Conservation (phyloP, 1,140 invertebrate species). For the Cataglyphis hispanica region DNA sequence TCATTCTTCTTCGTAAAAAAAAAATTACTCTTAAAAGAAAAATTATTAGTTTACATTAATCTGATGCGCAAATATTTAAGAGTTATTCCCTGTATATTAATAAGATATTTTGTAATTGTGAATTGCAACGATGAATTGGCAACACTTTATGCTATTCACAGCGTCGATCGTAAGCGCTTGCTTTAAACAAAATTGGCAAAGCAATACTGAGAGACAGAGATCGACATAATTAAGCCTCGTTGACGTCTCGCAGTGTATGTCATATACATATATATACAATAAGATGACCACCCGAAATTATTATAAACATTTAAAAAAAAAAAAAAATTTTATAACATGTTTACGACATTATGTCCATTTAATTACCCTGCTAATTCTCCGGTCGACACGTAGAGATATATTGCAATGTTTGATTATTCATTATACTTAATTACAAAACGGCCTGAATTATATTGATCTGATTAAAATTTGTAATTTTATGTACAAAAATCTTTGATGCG, state of each 20-base stretch:
- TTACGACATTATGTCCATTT: background rate
- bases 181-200: constrained; percentile 26
- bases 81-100: constrained; percentile 24
- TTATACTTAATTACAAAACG: constrained; percentile 38
- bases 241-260: background rate
- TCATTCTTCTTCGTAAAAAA: background rate
- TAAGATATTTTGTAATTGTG: constrained; percentile 21
- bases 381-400: constrained; percentile 7
- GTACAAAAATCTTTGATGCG: constrained; percentile 44
- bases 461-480: constrained; percentile 46
- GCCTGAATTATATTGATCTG: background rate
- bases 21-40: background rate
- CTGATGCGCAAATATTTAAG: constrained; percentile 5
- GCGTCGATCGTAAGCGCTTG: constrained; percentile 27
- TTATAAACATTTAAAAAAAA: background rate
- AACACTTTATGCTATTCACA: constrained; percentile 42
- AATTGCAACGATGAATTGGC: constrained; percentile 50
- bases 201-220: constrained; percentile 31
- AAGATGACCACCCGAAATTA: constrained; percentile 7
- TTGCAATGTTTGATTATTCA: constrained; percentile 44
- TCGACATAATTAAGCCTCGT: constrained; percentile 25
- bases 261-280: constrained; percentile 27
- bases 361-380: background rate
- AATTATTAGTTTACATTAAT: background rate
- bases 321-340: background rate